phyloP scores from a whole-genome alignment of 1,140 invertebrate genomes.

The Antheraea pernyi region DNA sequence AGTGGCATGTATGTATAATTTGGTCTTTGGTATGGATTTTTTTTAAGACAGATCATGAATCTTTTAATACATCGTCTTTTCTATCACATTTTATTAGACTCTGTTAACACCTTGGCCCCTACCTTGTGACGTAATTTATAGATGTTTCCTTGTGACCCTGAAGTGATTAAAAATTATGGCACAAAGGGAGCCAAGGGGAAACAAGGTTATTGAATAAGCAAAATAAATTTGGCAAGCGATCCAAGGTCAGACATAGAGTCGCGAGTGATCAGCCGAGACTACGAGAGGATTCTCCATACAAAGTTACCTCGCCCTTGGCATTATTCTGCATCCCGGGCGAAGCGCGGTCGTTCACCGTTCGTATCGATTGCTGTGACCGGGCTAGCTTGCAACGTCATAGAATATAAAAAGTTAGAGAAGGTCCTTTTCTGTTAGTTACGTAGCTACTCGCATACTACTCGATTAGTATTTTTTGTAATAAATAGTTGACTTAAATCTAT shows the following conservation, averaged over 20 bases:
- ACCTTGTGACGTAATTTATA: neutral
- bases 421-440: neutral
- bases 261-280: neutral
- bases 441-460: too few relatives aligned
- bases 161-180: neutral
- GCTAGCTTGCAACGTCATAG: conserved; percentile 19
- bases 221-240: neutral
- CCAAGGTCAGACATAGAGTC: neutral
- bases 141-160: neutral
- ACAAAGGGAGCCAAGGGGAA: neutral
- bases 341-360: conserved; percentile 32
- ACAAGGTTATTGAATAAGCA: neutral
- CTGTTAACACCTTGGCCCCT: too few relatives aligned
- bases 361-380: conserved; percentile 28
- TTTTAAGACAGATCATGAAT: too few relatives aligned
- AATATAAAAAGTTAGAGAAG: conserved; percentile 6
- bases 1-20: too few relatives aligned
- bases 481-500: too few relatives aligned
- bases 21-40: too few relatives aligned
- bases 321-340: conserved; percentile 28
- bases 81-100: too few relatives aligned
- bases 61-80: too few relatives aligned
- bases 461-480: too few relatives aligned
- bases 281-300: neutral
- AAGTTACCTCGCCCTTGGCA: conserved; percentile 28